Percentiles rank a stretch among this genome's conserved stretches.
Conservation (phyloP, 2,797 vertebrate genomes). For the Peromyscus nudipes region DNA sequence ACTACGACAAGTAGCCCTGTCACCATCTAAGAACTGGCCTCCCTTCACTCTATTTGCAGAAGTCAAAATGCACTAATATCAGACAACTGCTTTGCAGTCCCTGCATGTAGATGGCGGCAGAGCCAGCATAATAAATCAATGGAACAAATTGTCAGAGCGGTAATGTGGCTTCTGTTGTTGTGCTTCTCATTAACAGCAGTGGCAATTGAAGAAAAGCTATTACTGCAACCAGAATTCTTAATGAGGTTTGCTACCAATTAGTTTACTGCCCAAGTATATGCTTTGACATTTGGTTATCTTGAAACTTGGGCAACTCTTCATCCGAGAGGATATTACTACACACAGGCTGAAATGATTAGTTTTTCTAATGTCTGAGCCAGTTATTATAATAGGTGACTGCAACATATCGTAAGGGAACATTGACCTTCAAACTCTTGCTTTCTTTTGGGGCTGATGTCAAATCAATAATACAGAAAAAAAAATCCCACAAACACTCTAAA, state of each 20-base stretch:
- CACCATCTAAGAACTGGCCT: neutral
- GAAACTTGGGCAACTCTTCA: slow-evolving; percentile 70
- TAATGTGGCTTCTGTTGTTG: slow-evolving; percentile 84
- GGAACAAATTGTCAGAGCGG: slow-evolving; percentile 85
- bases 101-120: slow-evolving; percentile 80
- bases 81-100: slow-evolving; percentile 80
- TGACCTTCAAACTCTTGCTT: slow-evolving; percentile 76
- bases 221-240: slow-evolving; percentile 84
- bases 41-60: slow-evolving; percentile 61
- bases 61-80: slow-evolving; percentile 74
- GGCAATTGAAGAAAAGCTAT: slow-evolving; percentile 86
- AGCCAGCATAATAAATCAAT: slow-evolving; percentile 87
- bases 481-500: slow-evolving; percentile 54
- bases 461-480: slow-evolving; percentile 60
- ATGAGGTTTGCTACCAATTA: slow-evolving; percentile 85
- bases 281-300: slow-evolving; percentile 76
- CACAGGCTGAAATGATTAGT: slow-evolving; percentile 42
- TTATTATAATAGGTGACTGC: slow-evolving; percentile 55
- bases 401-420: slow-evolving; percentile 68
- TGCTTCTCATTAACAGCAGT: slow-evolving; percentile 86
- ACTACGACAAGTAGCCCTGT: neutral
- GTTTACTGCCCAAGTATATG: slow-evolving; percentile 81
- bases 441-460: slow-evolving; percentile 74
- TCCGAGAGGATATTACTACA: slow-evolving; percentile 66
- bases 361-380: slow-evolving; percentile 52